Conservation (phyloP, 2,797 vertebrate species). For the Smutsia gigantea region DNA sequence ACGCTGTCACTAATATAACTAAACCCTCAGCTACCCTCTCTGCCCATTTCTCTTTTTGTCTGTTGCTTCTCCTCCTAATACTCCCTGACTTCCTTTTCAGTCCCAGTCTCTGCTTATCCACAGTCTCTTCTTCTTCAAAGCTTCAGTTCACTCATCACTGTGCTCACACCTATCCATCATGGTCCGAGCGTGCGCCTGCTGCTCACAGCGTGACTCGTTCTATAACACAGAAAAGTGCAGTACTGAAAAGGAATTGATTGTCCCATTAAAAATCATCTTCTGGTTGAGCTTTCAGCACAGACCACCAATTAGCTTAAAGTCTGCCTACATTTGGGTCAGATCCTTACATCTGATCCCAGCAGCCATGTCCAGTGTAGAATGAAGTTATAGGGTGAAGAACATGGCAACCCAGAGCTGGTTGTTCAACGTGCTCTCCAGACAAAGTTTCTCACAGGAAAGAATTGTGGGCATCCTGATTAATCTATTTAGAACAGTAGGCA, state of each 20-base stretch:
- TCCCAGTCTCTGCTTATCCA: not conserved
- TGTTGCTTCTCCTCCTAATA: not conserved
- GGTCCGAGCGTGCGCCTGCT: not conserved
- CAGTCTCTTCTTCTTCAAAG: not conserved
- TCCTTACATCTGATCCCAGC: not conserved
- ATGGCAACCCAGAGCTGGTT: not conserved
- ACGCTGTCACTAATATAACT: not conserved
- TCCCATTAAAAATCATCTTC: not conserved
- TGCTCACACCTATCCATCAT: not conserved
- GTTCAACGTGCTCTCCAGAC: not conserved
- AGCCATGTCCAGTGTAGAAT: not conserved
- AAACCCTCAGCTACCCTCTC: not conserved
- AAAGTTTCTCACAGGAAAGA: not conserved
- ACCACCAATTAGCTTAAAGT: not conserved
- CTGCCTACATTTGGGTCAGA: not conserved
- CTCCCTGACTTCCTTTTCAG: not conserved
- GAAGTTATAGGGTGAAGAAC: not conserved
- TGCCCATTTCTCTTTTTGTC: not conserved
- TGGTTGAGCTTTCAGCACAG: not conserved
- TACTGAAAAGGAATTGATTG: not conserved
- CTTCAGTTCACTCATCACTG: not conserved
- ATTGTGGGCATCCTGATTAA: not conserved
- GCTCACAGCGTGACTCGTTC: not conserved
- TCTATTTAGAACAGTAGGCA: not conserved
- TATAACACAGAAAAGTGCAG: not conserved